A percentile compares a stretch with the other conserved stretches of the same genome.
Evolutionary conservation across 2,888 invertebrate species (phyloP).

Genomic region (Dendrolimus houi): DNA sequence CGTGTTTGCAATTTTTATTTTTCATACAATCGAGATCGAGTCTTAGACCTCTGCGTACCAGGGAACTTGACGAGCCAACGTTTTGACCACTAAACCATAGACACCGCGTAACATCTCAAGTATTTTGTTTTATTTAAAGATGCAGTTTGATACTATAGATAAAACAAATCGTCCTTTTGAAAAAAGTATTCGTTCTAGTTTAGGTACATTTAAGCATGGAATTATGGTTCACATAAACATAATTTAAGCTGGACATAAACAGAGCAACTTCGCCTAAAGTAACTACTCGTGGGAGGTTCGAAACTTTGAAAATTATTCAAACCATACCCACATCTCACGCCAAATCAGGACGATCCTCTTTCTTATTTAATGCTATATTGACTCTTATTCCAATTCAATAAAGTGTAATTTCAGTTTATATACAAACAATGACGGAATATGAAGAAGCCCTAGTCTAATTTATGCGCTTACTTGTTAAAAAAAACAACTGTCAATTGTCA

Average conservation of each 20-base stretch:
- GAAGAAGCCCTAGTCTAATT: constrained; percentile 25
- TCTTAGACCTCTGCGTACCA: too few relatives aligned
- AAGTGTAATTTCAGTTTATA: constrained; percentile 7
- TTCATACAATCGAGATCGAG: too few relatives aligned
- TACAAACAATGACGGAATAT: constrained; percentile 11
- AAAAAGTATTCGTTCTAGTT: too few relatives aligned
- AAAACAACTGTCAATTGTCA: constrained; percentile 34
- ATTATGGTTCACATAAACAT: background rate
- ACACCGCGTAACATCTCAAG: too few relatives aligned
- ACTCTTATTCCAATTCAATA: constrained; percentile 7
- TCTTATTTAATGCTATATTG: background rate
- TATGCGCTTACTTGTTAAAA: constrained; percentile 41
- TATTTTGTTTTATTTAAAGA: too few relatives aligned
- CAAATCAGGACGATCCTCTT: background rate
- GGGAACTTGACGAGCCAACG: too few relatives aligned
- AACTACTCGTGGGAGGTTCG: background rate
- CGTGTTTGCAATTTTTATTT: too few relatives aligned
- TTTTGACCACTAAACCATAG: too few relatives aligned
- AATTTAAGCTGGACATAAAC: background rate
- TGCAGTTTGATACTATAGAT: too few relatives aligned
- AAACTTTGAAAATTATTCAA: background rate
- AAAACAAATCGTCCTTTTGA: too few relatives aligned
- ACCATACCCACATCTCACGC: background rate
- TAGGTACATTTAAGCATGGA: too few relatives aligned
- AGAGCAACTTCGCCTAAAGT: background rate